These are phyloP conservation scores for Pseudorhiza aurosa DNA, from an alignment of 30 jellyfish, hydroid and myxozoan genomes.

Conservation along the genomic window DNA sequence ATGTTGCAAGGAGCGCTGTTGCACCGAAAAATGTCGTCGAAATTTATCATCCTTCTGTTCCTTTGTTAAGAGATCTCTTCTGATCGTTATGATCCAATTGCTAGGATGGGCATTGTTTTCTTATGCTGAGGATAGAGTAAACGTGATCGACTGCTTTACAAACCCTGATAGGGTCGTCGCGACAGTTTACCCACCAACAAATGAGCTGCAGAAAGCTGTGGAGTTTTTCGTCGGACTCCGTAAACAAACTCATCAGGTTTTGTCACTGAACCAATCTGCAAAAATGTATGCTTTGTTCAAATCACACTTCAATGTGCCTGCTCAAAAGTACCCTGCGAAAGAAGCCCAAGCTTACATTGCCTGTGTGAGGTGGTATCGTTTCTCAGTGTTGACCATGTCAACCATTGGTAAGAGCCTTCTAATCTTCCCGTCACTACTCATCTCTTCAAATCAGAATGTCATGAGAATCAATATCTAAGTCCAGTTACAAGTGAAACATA, in stretches of 20 bases:
- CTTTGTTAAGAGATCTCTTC: constrained; percentile 1
- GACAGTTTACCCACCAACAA: constrained; percentile 20
- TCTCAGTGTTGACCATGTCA: constrained; percentile 50
- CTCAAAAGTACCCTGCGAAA: not conserved
- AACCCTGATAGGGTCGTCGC: constrained; percentile 1
- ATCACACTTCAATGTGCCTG: constrained; percentile 20
- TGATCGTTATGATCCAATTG: not conserved
- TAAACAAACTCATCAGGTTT: constrained; percentile 7
- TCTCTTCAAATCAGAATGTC: too few relatives aligned
- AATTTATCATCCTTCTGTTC: not conserved
- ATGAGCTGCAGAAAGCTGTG: not conserved
- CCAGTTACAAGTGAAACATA: too few relatives aligned
- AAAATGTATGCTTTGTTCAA: constrained; percentile 9
- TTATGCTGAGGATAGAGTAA: constrained; percentile 30
- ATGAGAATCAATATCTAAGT: too few relatives aligned
- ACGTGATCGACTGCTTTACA: constrained; percentile 24
- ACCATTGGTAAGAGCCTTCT: constrained; percentile 69
- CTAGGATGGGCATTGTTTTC: constrained; percentile 57
- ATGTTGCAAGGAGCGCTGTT: not conserved
- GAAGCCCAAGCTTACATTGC: not conserved
- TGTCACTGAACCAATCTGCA: not conserved
- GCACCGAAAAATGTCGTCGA: not conserved
- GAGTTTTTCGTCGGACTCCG: constrained; percentile 10
- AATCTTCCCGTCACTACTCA: too few relatives aligned
- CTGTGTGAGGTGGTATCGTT: constrained; percentile 63